Evolutionary conservation across 2,888 invertebrate species (phyloP).

Genomic region (Napeogenes sylphis): DNA sequence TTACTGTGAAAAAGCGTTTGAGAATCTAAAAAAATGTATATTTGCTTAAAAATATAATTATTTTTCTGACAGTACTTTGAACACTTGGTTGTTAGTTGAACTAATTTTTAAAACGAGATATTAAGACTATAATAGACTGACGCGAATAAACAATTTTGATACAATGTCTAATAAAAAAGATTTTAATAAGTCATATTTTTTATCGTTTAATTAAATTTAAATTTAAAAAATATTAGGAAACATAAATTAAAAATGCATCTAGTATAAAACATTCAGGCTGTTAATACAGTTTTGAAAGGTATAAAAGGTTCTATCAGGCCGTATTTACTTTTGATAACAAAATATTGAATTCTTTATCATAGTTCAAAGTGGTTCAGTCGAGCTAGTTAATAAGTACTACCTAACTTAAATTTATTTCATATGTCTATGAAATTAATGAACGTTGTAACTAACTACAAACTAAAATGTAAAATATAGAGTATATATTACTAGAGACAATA

Average conservation of each 20-base stretch:
- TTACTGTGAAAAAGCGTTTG: too few species aligned
- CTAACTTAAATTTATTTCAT: slow-evolving; percentile 59
- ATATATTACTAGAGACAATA: too few species aligned
- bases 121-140: slow-evolving; percentile 32
- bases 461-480: too few species aligned
- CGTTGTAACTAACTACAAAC: slow-evolving; percentile 30
- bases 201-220: too few species aligned
- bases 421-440: slow-evolving; percentile 57
- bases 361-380: slow-evolving; percentile 42
- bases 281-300: too few species aligned
- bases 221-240: not conserved
- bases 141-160: slow-evolving; percentile 24
- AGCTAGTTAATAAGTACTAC: slow-evolving; percentile 20
- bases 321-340: not conserved
- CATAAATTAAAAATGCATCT: not conserved
- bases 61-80: slow-evolving; percentile 51
- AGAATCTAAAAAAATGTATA: not conserved
- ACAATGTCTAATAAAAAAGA: not conserved
- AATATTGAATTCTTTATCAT: slow-evolving; percentile 14
- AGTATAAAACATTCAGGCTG: too few species aligned
- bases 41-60: not conserved
- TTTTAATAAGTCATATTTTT: not conserved
- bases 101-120: slow-evolving; percentile 59
- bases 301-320: too few species aligned
- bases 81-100: slow-evolving; percentile 46